Evolutionary conservation across 2,888 invertebrate species (phyloP), one percentile per base, ranked within the genome.

Genomic region (Pilophorus perplexus): DNA sequence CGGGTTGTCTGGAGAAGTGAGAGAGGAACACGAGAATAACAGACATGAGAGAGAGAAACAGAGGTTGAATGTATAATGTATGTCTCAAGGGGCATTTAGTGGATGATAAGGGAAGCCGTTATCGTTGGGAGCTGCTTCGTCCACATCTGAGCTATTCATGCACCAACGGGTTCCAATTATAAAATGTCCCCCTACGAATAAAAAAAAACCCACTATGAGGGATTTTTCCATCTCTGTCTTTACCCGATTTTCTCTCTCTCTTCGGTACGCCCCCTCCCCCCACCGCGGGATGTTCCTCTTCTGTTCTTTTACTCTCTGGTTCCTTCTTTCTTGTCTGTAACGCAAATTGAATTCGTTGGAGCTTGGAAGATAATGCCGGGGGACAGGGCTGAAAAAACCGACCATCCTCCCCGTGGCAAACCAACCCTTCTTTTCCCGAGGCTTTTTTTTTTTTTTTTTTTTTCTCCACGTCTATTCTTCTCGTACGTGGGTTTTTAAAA

Each of bases 31-130:
- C 52, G 18, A 25, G 27, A 25, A 52, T 10, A 10, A 16, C 25
- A 46, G 25, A 28, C 14, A 38, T 2, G 28, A 18, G n/a, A 14
- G 57, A 20, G 27, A 16, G 28, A 8, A 46, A 62, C 33, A 55
- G 38, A 38, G 22, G 23, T 48, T 62, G 62, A 27, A 62, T 62
- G 62, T 62, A 62, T 62, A 62, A 62, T 62, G 62, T 62, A 62
- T 62, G 62, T 62, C 62, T 62, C 62, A 46, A 44, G 62, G 62
- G 62, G 48, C 62, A 62, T 62, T 62, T 62, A 48, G 48, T 22
- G 44, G 48, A 46, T 46, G 62, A 62, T 62, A 62, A 62, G 62
- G 42, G 59, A 42, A 42, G 22, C 40, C 38, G 27, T 28, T 25
- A 28, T 52, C 25, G 18, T 16, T 8, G 6, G 33, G 18, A 42